Percentiles rank a stretch among this genome's conserved stretches.
Evolutionary conservation across 30 jellyfish, hydroid and myxozoan genomes (phyloP).

Genomic region (Turritopsis dohrnii): DNA sequence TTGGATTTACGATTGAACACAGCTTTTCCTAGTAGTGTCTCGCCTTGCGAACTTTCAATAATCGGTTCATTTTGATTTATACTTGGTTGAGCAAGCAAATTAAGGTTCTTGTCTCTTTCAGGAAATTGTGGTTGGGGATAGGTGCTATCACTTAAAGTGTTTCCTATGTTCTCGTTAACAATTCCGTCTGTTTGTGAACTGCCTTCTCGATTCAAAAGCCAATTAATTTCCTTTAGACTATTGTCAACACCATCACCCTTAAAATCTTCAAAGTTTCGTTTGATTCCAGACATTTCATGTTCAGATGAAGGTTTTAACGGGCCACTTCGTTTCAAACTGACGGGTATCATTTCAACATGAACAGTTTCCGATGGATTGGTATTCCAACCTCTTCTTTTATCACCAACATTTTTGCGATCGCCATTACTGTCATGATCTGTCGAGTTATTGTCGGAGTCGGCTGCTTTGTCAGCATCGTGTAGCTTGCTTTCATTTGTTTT

Average conservation of each 20-base stretch:
- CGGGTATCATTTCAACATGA: neutral
- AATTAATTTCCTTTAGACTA: neutral
- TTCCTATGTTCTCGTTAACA: neutral
- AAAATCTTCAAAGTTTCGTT: neutral
- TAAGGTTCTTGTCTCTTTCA: neutral
- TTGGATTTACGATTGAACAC: neutral
- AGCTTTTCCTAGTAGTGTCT: neutral
- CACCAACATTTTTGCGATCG: neutral
- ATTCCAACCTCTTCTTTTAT: neutral
- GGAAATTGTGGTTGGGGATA: neutral
- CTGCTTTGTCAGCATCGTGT: neutral
- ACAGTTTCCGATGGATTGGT: neutral
- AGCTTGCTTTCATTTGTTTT: neutral
- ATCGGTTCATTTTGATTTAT: neutral
- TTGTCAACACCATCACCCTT: neutral
- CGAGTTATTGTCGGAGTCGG: neutral
- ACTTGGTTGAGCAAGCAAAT: neutral
- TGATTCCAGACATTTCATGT: neutral
- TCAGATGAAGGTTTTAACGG: neutral
- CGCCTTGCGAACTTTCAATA: neutral
- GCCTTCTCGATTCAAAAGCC: neutral
- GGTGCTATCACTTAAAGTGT: neutral
- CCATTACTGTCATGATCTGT: neutral
- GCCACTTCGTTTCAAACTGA: neutral
- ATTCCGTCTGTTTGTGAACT: neutral